Evolutionary conservation across 2,113 vertebrate genomes (phyloP), one percentile per base, ranked within the genome.

Genomic region (Prionailurus bengalensis): DNA sequence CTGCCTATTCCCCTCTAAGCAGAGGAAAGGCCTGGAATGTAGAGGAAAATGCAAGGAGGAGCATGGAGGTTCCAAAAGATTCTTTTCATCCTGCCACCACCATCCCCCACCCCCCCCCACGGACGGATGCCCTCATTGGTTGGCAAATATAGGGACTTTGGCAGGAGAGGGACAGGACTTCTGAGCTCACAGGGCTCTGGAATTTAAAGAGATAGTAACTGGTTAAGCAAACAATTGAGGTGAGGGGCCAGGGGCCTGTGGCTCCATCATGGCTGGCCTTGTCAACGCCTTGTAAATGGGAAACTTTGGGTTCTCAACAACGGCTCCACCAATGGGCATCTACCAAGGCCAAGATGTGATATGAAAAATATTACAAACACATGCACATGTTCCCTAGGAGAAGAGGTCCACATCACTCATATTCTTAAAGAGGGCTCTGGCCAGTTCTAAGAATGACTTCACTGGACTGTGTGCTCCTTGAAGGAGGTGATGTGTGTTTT

Each of bases 171-270:
- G 31, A 82, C 0, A 21, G 42, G 65, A 66, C 48, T n/a, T 51
- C 95, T 78, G 90, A 89, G 55, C 21, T 91, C 45, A n/a, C 42
- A 45, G 0, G 1, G 83, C 68, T 71, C 78, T 85, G 71, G 91
- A 83, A 96, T 89, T 91, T 82, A 48, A 76, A 92, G 66, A 93
- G 66, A 61, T 39, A 25, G 36, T 15, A 53, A 83, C 93, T 79
- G 63, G 27, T 29, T 29, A 79, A 73, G 39, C 58, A 55, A 21
- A 39, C 2, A 45, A 7, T 0, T 23, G 1, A 9, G 39, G 76
- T 2, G 39, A 61, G 51, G 78, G n/a, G 39, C 39, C 55, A 33
- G 78, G 63, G 36, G 58, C 65, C 71, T 7, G 3, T 7, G 66
- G 76, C 21, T 48, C 71, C 27, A 10, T 15, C 7, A 7, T 51